Evolutionary conservation across 1,140 invertebrate genomes (phyloP).

Genomic region (Heliconius congener): DNA sequence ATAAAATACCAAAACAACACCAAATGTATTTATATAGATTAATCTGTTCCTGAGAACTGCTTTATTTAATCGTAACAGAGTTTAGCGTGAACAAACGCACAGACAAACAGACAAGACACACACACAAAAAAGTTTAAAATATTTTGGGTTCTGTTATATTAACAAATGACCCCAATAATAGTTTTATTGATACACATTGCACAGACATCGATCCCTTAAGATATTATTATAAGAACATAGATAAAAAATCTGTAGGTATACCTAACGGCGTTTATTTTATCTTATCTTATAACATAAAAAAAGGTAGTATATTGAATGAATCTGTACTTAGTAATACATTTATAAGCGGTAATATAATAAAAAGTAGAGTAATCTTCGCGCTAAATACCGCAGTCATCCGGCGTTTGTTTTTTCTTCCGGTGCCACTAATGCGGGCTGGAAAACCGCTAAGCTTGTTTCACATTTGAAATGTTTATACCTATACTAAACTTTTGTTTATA

Average conservation of each 20-base stretch:
- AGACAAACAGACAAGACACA: too few species aligned
- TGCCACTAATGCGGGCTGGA: neutral
- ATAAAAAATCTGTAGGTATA: neutral
- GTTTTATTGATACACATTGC: too few species aligned
- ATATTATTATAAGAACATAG: too few species aligned
- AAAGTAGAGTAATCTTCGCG: slow-evolving; percentile 6
- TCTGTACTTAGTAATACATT: neutral
- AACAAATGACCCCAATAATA: too few species aligned
- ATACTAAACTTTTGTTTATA: neutral
- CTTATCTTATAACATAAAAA: neutral
- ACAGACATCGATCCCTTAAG: too few species aligned
- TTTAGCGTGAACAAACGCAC: too few species aligned
- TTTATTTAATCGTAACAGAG: too few species aligned
- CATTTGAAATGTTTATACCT: slow-evolving; percentile 4
- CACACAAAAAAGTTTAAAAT: too few species aligned
- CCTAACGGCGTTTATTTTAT: neutral
- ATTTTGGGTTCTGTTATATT: too few species aligned
- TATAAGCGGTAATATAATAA: slow-evolving; percentile 2
- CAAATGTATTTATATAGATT: too few species aligned
- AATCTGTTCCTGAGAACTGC: too few species aligned
- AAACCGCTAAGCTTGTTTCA: slow-evolving; percentile 1
- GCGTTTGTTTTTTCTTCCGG: slow-evolving; percentile 9
- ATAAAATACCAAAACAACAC: too few species aligned
- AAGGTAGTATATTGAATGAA: neutral
- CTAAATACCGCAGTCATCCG: slow-evolving; percentile 1